Evolutionary conservation across 2,113 vertebrate genomes (phyloP), one percentile per base, ranked within the genome.

Genomic region (Oncorhynchus nerka): DNA sequence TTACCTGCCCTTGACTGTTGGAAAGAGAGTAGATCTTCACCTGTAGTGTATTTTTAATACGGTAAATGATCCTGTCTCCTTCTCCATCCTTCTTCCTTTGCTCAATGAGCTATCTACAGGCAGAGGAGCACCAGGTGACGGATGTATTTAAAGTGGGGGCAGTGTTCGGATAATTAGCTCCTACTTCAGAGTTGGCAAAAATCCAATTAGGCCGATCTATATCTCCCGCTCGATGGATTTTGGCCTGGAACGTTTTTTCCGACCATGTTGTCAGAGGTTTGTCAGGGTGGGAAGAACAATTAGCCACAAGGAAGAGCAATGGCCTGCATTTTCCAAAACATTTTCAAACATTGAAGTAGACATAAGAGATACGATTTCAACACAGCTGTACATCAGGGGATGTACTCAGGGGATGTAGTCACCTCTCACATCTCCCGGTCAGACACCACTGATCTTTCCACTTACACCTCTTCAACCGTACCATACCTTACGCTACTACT

Each of bases 151-250:
- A 85, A 85, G 77, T 80, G 69, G 20, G 59, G 76, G 76, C 73
- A 75, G 67, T 85, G 71, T 83, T 76, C 79, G 57, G 79, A 86
- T 89, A 89, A 91, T 87, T 83, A 85, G 81, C 77, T 84, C 34
- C 77, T 76, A 24, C 74, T 79, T 84, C 64, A 80, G 84, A 80
- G 84, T 82, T 81, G 79, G 72, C 85, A 79, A 84, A 84, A 89
- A 88, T 83, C 80, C 55, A 84, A 88, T 86, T 77, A 85, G 84
- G 77, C 68, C 32, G 65, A 68, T 68, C 67, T 68, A 68, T 68
- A 68, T 68, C 67, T 68, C 67, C 22, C 62, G 30, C 70, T 75
- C 76, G 70, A 75, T 73, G 39, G 22, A 78, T 78, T 85, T 74
- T 75, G 79, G 64, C 70, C 68, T 28, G 55, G 39, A 32, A 67